Conservation (phyloP, 1,140 invertebrate genomes). For the Colletes gigas region DNA sequence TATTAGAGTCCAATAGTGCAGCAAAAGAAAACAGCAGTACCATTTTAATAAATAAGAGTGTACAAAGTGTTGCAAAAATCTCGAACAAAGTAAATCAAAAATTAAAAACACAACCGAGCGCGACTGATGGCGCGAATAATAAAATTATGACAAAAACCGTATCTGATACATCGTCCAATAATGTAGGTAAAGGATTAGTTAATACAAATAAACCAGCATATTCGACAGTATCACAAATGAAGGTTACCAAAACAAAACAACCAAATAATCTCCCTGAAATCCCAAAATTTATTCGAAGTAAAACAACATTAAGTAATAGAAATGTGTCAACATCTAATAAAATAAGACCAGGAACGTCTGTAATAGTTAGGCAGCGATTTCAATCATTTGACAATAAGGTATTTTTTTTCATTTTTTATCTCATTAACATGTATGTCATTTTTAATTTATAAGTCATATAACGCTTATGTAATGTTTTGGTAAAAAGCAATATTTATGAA, state of each 20-base stretch:
- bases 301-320: conserved; percentile 75
- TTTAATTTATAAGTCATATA: neutral
- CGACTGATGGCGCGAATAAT: conserved; percentile 70
- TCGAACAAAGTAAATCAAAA: conserved; percentile 54
- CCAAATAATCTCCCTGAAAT: conserved; percentile 57
- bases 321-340: conserved; percentile 59
- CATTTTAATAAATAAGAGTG: conserved; percentile 30
- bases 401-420: conserved; percentile 17
- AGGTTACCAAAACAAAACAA: conserved; percentile 56
- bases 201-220: conserved; percentile 73
- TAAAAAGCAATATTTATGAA: neutral
- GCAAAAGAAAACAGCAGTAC: conserved; percentile 33
- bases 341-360: conserved; percentile 68
- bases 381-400: conserved; percentile 63
- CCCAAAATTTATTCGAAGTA: conserved; percentile 75
- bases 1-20: conserved; percentile 5
- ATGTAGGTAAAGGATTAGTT: conserved; percentile 38
- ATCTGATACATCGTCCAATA: conserved; percentile 45
- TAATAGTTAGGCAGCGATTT: conserved; percentile 68
- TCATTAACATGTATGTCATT: neutral
- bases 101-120: conserved; percentile 70
- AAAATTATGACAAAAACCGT: conserved; percentile 60
- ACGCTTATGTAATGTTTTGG: no score
- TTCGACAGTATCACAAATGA: conserved; percentile 78
- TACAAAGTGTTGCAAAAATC: conserved; percentile 42